Conservation (phyloP, 2,113 vertebrate species). For the Rhea pennata region DNA sequence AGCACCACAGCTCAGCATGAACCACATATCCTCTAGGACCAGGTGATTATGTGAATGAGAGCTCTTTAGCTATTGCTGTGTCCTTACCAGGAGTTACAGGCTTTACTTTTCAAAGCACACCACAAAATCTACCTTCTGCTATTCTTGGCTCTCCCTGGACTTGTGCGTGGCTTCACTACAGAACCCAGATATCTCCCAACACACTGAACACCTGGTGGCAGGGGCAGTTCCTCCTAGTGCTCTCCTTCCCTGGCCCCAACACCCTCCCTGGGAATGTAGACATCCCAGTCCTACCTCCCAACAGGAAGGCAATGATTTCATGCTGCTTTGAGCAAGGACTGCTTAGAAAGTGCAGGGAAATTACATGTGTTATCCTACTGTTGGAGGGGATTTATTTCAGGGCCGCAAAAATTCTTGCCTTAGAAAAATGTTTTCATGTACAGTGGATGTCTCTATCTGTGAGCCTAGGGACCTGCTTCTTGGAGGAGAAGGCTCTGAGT, state of each 20-base stretch:
- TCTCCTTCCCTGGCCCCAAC: not conserved
- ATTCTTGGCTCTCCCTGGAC: not conserved
- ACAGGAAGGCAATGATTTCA: not conserved
- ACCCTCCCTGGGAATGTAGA: not conserved
- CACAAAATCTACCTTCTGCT: not conserved
- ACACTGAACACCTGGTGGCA: not conserved
- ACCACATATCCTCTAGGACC: rapidly evolving
- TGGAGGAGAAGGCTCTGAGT: not conserved
- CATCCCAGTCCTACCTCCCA: not conserved
- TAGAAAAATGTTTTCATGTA: not conserved
- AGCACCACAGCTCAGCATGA: not conserved
- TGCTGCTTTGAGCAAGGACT: not conserved
- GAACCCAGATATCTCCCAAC: not conserved
- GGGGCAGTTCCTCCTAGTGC: not conserved
- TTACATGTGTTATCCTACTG: not conserved
- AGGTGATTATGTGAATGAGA: rapidly evolving
- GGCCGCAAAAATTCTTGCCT: not conserved
- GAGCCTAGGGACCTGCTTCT: not conserved
- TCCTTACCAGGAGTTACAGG: not conserved
- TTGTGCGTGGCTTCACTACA: not conserved
- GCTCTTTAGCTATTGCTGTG: not conserved
- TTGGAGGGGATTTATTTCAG: not conserved
- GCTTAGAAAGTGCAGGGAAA: not conserved
- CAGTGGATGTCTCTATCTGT: not conserved
- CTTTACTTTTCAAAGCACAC: not conserved